A percentile compares a stretch with the other conserved stretches of the same genome.
Conservation (phyloP, 1,140 invertebrate species). For the Hyphantria cunea region DNA sequence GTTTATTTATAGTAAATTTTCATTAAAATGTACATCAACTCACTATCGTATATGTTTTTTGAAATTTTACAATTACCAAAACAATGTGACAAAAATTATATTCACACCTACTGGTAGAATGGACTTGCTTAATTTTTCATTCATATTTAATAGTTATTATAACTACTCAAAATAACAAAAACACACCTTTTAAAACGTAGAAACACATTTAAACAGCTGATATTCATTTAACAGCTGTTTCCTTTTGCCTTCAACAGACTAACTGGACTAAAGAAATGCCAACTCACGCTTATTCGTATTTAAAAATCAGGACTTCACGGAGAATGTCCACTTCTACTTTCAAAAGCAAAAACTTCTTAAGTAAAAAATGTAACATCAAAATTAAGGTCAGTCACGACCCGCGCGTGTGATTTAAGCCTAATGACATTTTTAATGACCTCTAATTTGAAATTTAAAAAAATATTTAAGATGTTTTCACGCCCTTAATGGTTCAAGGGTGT, state of each 20-base stretch:
- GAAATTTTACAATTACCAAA: no score
- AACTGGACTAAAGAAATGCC: background rate
- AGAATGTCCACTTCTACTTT: background rate
- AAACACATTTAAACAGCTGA: background rate
- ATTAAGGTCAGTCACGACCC: conserved; percentile 6
- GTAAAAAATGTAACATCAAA: background rate
- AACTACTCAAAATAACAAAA: background rate
- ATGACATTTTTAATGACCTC: background rate
- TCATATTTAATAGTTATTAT: background rate
- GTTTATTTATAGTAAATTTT: no score
- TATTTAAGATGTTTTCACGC: background rate
- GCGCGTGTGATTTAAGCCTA: background rate
- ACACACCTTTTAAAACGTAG: background rate
- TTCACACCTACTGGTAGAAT: no score
- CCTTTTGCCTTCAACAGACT: background rate
- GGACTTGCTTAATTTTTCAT: no score
- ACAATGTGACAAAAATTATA: no score
- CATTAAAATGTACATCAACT: no score
- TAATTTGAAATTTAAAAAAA: background rate
- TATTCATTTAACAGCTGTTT: background rate
- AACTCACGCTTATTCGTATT: conserved; percentile 3
- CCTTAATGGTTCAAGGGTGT: conserved; percentile 1
- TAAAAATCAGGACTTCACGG: conserved; percentile 2
- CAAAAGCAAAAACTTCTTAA: background rate
- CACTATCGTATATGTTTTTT: no score